Conservation (phyloP, 2,113 vertebrate genomes). For the Bos javanicus region DNA sequence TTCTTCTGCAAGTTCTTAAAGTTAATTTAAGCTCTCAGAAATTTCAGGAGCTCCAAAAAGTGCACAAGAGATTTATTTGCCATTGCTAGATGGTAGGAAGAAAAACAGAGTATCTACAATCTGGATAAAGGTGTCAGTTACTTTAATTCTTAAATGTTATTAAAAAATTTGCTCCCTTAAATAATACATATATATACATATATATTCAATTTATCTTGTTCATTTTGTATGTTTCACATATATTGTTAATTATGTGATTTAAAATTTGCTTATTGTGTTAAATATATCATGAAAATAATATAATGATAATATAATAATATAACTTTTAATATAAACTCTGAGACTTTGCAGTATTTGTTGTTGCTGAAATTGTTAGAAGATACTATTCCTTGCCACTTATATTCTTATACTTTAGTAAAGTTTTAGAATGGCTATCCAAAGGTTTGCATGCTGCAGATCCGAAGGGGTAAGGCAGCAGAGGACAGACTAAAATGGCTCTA, state of each 20-base stretch:
- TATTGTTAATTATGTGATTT: background rate
- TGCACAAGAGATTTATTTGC: background rate
- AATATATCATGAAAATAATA: background rate
- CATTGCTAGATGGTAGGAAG: background rate
- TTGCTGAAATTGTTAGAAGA: background rate
- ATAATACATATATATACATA: background rate
- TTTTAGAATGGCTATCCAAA: background rate
- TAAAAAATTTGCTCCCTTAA: background rate
- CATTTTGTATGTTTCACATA: background rate
- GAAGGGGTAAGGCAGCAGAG: background rate
- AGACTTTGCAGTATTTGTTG: background rate
- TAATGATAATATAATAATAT: background rate
- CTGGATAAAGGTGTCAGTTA: background rate
- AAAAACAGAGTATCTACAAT: background rate
- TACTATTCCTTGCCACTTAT: background rate
- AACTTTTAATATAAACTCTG: background rate
- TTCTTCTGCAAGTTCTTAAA: background rate
- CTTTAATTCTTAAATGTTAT: background rate
- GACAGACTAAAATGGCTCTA: background rate
- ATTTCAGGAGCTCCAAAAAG: background rate
- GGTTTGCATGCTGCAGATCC: background rate
- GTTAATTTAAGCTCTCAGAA: background rate
- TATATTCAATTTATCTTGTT: background rate
- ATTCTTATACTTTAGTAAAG: background rate
- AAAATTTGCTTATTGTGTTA: background rate